A percentile compares a stretch with the other conserved stretches of the same genome.
These are phyloP conservation scores for Chaunax sp. DNA, from an alignment of 2,797 vertebrate species.

Conservation along the genomic window DNA sequence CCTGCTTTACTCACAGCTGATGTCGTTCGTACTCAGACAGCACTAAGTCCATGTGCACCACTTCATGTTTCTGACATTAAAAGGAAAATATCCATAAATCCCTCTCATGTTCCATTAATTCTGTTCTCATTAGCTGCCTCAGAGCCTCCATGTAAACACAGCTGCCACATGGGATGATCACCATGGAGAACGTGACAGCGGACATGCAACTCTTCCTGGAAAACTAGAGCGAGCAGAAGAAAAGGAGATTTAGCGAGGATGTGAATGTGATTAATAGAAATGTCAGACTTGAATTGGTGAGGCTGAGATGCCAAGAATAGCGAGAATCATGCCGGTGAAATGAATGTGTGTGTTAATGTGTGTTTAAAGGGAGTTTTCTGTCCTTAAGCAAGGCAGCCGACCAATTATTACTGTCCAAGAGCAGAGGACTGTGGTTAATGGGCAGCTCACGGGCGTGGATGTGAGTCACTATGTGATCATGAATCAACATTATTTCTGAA, in stretches of 20 bases:
- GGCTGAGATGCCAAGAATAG: background rate
- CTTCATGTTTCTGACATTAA: too few species aligned
- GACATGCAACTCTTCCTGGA: slow-evolving; percentile 57
- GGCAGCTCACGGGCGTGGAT: too few species aligned
- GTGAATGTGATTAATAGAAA: slow-evolving; percentile 53
- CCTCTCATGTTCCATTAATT: too few species aligned
- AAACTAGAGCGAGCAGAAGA: slow-evolving; percentile 25
- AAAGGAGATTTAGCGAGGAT: slow-evolving; percentile 24
- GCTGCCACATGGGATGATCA: slow-evolving; percentile 22
- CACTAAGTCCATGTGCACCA: too few species aligned
- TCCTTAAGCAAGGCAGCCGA: slow-evolving; percentile 32
- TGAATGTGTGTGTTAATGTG: slow-evolving; percentile 26
- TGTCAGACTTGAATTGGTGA: slow-evolving; percentile 26
- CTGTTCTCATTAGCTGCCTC: too few species aligned
- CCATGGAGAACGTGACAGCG: slow-evolving; percentile 46
- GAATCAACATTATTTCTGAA: too few species aligned
- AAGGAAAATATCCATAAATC: too few species aligned
- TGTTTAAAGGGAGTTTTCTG: slow-evolving; percentile 8
- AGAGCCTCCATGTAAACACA: too few species aligned
- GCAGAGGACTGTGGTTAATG: slow-evolving; percentile 22
- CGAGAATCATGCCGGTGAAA: slow-evolving; percentile 5
- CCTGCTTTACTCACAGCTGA: too few species aligned
- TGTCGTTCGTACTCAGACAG: too few species aligned
- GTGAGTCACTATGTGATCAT: too few species aligned
- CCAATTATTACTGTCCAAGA: slow-evolving; percentile 5